Evolutionary conservation across 2,888 invertebrate species (phyloP), one percentile per base, ranked within the genome.

Genomic region (Aromia moschata): DNA sequence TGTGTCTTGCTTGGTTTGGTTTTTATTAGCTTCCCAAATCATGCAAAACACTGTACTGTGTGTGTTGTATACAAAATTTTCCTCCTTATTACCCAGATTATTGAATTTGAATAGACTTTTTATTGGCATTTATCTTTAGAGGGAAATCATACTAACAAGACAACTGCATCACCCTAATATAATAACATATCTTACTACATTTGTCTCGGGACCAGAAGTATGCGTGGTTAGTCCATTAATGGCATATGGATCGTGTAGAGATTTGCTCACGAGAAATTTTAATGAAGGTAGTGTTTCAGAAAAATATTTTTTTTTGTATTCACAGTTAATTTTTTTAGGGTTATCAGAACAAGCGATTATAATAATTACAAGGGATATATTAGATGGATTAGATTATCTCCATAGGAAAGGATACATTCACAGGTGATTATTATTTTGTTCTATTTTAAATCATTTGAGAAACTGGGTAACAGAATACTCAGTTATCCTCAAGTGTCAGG

Each of bases 391-490:
- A 40, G 88, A 91, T 71, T 96, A 96, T 80, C 84, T 96, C 60
- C 96, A 96, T 78, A 86, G 86, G 64, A 89, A 90, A 76, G 90
- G 92, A 53, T 90, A 89, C 77, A 91, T 96, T 70, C 96, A 96
- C 80, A 90, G 92, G 92, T 91, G 64, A n/a, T n/a, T n/a, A n/a
- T n/a, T n/a, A n/a, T n/a, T n/a, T n/a, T n/a, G n/a, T n/a, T n/a
- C n/a, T n/a, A n/a, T n/a, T n/a, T n/a, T n/a, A n/a, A n/a, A n/a
- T n/a, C n/a, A n/a, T n/a, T n/a, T n/a, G n/a, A n/a, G n/a, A n/a
- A n/a, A n/a, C n/a, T n/a, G n/a, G n/a, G n/a, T n/a, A n/a, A n/a
- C n/a, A n/a, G n/a, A n/a, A n/a, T n/a, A n/a, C n/a, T n/a, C n/a
- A n/a, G n/a, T n/a, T n/a, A n/a, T n/a, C n/a, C n/a, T n/a, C n/a